Base-by-base conservation (phyloP, 2,888 invertebrate species). In the Ferdinandea cuprea region DNA sequence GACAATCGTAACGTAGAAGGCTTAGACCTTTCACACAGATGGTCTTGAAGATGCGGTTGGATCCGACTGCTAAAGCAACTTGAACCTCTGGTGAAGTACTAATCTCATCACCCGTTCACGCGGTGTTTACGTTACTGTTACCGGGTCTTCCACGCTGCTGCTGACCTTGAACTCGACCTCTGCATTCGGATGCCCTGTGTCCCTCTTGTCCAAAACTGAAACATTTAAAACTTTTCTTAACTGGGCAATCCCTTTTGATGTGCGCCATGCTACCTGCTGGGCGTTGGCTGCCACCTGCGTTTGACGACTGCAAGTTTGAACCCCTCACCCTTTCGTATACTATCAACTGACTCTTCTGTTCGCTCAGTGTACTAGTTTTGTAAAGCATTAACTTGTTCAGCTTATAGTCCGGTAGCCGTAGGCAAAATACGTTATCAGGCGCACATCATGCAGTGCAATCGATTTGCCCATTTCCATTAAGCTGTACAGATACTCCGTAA, bases 241-340 rank as follows among this genome's bases (percentile, higher is more conserved):
- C 13, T 9, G 25, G 50, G 9, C 50, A 50, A 8, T 50, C 9
- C 15, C 15, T 50, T 15, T 15, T 28, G 1, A 50, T 0, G 7
- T 50, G 50, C 2, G 13, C 1, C 5, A 17, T 30, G n/a, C 50
- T 30, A 28, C 15, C 13, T 15, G 28, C 30, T 50, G 50, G n/a
- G n/a, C n/a, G n/a, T n/a, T n/a, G 28, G 30, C 40, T 8, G 15
- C 13, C 15, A n/a, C 15, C 15, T 40, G 15, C 1, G 40, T 40
- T 13, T 40, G 40, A 40, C 13, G 40, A 40, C 40, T 40, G 40
- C 15, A 17, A 17, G 37, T 6, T n/a, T 9, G 40, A 15, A 19
- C 59, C 71, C n/a, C 9, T 35, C 0, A 69, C 40, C 37, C 19
- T 50, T 7, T 69, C 69, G 28, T 69, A 58, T 28, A 28, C 28